Evolutionary conservation across 2,888 invertebrate genomes (phyloP).

Genomic region (Prosapia bicincta): DNA sequence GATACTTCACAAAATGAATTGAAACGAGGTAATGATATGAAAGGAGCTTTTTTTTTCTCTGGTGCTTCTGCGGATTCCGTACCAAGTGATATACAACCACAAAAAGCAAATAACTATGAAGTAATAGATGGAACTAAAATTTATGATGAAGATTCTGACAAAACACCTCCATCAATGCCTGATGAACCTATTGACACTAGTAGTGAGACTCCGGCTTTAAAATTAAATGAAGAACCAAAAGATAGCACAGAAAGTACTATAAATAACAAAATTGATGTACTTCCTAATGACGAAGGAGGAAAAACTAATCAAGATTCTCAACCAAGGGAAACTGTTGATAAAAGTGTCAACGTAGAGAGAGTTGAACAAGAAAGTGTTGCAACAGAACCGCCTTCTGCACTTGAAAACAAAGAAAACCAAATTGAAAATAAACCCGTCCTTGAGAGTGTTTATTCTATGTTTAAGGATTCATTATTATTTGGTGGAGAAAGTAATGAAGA

Average conservation of each 20-base stretch:
- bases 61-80: slow-evolving; percentile 31
- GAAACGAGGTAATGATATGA: slow-evolving; percentile 7
- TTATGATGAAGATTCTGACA: slow-evolving; percentile 40
- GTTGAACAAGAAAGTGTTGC: no score
- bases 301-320: background rate
- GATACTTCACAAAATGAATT: background rate
- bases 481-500: background rate
- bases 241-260: background rate
- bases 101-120: slow-evolving; percentile 40
- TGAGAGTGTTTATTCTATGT: background rate
- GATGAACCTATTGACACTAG: slow-evolving; percentile 16
- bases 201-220: slow-evolving; percentile 23
- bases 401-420: no score
- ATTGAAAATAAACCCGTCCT: no score
- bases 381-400: no score
- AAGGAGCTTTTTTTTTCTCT: slow-evolving; percentile 19
- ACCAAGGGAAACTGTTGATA: background rate
- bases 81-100: slow-evolving; percentile 44
- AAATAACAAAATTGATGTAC: background rate
- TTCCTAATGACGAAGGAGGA: slow-evolving; percentile 14
- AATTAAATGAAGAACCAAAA: background rate
- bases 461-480: no score
- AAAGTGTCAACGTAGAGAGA: no score
- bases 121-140: slow-evolving; percentile 68
- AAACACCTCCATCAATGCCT: background rate